These are phyloP conservation scores for Sardinella longiceps DNA, from an alignment of 2,797 vertebrate genomes.

Conservation along the genomic window DNA sequence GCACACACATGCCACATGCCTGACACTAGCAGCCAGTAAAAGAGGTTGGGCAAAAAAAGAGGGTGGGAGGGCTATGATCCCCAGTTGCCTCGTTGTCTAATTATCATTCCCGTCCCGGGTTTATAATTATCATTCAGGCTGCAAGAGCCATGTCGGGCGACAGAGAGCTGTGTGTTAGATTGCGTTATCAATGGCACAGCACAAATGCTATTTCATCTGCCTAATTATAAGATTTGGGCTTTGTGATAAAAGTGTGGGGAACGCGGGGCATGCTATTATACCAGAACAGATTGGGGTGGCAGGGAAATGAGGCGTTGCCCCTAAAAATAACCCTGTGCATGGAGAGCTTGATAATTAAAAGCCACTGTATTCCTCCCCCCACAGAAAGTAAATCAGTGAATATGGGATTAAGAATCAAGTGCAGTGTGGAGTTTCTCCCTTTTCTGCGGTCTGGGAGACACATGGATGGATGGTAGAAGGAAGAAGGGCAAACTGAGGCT, in stretches of 20 bases:
- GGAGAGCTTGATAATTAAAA: constrained; percentile 72
- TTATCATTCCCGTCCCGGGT: constrained; percentile 75
- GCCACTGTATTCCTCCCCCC: constrained; percentile 58
- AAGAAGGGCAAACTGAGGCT: background rate
- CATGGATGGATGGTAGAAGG: background rate
- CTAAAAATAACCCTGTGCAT: constrained; percentile 62
- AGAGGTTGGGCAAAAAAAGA: background rate
- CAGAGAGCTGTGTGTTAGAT: constrained; percentile 60
- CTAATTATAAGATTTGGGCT: constrained; percentile 74
- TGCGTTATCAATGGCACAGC: constrained; percentile 75
- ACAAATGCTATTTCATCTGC: constrained; percentile 67
- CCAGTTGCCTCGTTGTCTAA: constrained; percentile 69
- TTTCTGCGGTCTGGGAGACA: constrained; percentile 34
- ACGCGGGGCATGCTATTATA: constrained; percentile 65
- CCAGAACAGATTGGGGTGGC: constrained; percentile 45
- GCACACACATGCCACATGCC: constrained; percentile 26
- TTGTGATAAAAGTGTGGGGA: constrained; percentile 69
- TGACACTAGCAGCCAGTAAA: constrained; percentile 52
- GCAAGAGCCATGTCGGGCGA: constrained; percentile 64
- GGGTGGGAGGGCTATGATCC: constrained; percentile 68
- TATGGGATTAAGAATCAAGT: constrained; percentile 57
- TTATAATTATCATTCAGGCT: constrained; percentile 74
- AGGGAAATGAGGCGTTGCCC: constrained; percentile 59
- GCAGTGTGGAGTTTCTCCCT: constrained; percentile 54
- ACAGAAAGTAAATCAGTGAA: constrained; percentile 65